These are phyloP conservation scores for Orthosia gracilis DNA, from an alignment of 2,888 invertebrate genomes.

Conservation along the genomic window DNA sequence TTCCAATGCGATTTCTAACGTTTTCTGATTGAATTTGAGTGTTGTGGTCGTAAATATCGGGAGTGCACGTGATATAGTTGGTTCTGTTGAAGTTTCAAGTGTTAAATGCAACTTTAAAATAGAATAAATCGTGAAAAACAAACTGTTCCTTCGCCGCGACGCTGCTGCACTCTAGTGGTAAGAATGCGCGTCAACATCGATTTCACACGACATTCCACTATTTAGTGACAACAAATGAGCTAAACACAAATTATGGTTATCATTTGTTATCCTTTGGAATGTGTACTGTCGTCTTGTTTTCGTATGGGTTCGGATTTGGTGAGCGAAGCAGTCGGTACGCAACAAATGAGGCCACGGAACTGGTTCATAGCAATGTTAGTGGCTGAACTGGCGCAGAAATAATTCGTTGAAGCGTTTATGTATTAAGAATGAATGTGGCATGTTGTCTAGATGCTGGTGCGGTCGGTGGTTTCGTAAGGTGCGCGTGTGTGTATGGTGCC, in stretches of 20 bases:
- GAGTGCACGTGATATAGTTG: slow-evolving; percentile 72
- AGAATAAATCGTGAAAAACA: slow-evolving; percentile 89
- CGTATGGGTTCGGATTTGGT: slow-evolving; percentile 77
- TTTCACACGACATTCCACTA: slow-evolving; percentile 92
- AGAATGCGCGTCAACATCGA: slow-evolving; percentile 90
- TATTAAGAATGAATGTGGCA: slow-evolving; percentile 81
- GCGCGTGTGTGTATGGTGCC: slow-evolving; percentile 79
- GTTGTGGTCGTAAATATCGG: slow-evolving; percentile 70
- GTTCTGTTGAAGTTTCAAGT: slow-evolving; percentile 76
- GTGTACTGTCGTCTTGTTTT: slow-evolving; percentile 82
- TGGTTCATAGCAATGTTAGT: slow-evolving; percentile 87
- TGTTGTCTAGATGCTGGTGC: slow-evolving; percentile 78
- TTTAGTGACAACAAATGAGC: slow-evolving; percentile 91
- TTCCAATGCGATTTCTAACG: slow-evolving; percentile 87
- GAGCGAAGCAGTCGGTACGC: slow-evolving; percentile 77
- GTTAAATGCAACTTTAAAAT: slow-evolving; percentile 84
- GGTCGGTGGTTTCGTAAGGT: slow-evolving; percentile 84
- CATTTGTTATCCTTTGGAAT: slow-evolving; percentile 89
- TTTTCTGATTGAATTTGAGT: slow-evolving; percentile 80
- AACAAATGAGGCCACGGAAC: slow-evolving; percentile 86
- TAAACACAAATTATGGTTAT: slow-evolving; percentile 91
- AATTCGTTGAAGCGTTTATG: slow-evolving; percentile 85
- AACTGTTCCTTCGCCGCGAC: slow-evolving; percentile 85
- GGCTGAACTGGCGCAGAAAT: slow-evolving; percentile 85
- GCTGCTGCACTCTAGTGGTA: slow-evolving; percentile 92